Conservation (phyloP, 2,113 vertebrate species). For the Sporophila hypoxantha region DNA sequence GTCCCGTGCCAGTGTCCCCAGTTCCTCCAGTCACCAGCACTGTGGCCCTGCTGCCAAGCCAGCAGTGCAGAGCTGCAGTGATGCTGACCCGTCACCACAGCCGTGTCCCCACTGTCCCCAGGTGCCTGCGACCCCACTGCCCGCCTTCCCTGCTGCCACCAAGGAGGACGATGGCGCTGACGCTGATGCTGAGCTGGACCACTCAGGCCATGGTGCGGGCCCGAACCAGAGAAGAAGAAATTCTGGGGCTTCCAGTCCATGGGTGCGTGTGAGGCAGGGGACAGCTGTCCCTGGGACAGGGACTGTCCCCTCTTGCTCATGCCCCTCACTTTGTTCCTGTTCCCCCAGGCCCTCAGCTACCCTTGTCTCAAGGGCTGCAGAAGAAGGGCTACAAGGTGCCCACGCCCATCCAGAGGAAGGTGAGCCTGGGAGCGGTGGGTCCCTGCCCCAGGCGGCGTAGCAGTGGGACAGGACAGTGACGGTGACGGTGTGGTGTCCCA, state of each 20-base stretch:
- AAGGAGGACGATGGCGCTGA: conserved; percentile 72
- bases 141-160: conserved; percentile 71
- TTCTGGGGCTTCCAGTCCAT: conserved; percentile 98
- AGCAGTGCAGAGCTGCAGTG: background rate
- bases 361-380: conserved; percentile 86
- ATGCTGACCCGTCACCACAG: background rate
- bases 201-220: conserved; percentile 84
- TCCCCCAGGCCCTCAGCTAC: conserved; percentile 83
- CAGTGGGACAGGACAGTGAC: rapidly evolving
- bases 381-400: conserved; percentile 97
- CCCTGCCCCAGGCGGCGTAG: rapidly evolving
- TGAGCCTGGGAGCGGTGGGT: background rate
- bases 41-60: background rate
- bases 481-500: rapidly evolving
- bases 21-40: too few species aligned
- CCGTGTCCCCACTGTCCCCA: background rate
- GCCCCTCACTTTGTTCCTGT: background rate
- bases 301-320: background rate
- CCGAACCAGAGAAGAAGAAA: conserved; percentile 97
- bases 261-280: conserved; percentile 69
- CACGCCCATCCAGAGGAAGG: conserved; percentile 95
- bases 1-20: rapidly evolving
- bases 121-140: conserved; percentile 45
- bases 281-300: rapidly evolving
- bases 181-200: conserved; percentile 81